Conservation (phyloP, 2,113 vertebrate genomes). For the Suricata suricatta region DNA sequence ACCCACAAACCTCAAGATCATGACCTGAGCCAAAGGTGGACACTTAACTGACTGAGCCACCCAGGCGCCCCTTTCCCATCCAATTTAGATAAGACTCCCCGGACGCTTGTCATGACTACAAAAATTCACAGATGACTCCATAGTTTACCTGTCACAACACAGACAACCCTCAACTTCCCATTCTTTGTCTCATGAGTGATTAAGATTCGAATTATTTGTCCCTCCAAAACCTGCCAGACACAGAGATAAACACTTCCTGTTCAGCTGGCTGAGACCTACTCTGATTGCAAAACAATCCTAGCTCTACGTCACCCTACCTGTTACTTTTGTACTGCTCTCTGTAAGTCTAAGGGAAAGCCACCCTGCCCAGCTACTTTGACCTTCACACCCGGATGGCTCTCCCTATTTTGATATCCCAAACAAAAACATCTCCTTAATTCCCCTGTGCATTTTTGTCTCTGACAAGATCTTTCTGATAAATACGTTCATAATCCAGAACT, state of each 20-base stretch:
- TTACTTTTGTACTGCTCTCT: not conserved
- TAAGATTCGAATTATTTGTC: not conserved
- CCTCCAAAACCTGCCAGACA: not conserved
- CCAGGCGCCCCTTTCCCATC: not conserved
- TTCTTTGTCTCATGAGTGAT: not conserved
- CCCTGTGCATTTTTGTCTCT: slow-evolving; percentile 65
- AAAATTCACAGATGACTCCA: not conserved
- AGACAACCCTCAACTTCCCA: not conserved
- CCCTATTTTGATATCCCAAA: not conserved
- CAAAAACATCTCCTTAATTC: not conserved
- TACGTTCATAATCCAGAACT: not conserved
- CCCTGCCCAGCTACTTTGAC: not conserved
- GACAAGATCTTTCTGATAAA: not conserved
- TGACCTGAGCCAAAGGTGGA: too few relatives aligned
- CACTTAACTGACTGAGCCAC: too few relatives aligned
- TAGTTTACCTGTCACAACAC: not conserved
- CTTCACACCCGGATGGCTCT: not conserved
- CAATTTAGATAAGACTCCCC: not conserved
- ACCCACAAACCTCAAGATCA: too few relatives aligned
- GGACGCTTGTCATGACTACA: not conserved
- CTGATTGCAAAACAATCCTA: not conserved
- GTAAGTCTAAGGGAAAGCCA: not conserved
- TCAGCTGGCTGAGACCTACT: not conserved
- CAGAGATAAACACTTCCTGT: not conserved
- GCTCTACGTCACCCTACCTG: not conserved